phyloP scores from a whole-genome alignment of 2,888 invertebrate species.

The Apodemia duryi region DNA sequence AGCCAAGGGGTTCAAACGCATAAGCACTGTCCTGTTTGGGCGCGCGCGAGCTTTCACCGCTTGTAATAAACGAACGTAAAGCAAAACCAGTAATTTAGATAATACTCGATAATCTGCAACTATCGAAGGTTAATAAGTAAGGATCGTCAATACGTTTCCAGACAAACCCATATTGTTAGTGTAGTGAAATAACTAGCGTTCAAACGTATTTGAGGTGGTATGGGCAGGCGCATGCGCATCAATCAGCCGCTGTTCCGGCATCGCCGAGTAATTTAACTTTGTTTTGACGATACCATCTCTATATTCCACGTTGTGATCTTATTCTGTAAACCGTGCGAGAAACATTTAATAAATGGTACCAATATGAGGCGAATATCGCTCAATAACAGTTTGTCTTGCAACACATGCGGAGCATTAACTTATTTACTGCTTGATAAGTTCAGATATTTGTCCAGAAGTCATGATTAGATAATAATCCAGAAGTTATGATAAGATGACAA shows the following conservation, averaged over 20 bases:
- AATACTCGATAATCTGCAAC: conserved; percentile 10
- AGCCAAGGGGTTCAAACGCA: background rate
- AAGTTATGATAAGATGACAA: too few species aligned
- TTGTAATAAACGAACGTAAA: background rate
- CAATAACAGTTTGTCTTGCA: background rate
- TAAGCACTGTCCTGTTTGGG: background rate
- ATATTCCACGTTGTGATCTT: conserved; percentile 20
- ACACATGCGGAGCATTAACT: too few species aligned
- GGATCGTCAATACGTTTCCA: conserved; percentile 7
- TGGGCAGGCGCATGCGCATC: conserved; percentile 23
- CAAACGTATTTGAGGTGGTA: conserved; percentile 20
- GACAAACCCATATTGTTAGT: conserved; percentile 24
- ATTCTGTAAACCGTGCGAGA: conserved; percentile 22
- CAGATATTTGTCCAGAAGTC: too few species aligned
- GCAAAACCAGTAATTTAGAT: conserved; percentile 7
- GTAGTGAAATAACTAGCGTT: conserved; percentile 33
- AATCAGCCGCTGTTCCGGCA: conserved; percentile 23
- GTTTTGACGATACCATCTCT: conserved; percentile 31
- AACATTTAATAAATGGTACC: background rate
- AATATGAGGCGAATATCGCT: background rate
- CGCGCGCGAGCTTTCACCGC: background rate
- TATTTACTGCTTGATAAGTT: too few species aligned
- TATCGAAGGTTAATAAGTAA: conserved; percentile 11
- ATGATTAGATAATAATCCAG: too few species aligned
- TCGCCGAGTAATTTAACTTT: conserved; percentile 30